Conservation (phyloP, 2,888 invertebrate genomes). For the Clusia tigrina region DNA sequence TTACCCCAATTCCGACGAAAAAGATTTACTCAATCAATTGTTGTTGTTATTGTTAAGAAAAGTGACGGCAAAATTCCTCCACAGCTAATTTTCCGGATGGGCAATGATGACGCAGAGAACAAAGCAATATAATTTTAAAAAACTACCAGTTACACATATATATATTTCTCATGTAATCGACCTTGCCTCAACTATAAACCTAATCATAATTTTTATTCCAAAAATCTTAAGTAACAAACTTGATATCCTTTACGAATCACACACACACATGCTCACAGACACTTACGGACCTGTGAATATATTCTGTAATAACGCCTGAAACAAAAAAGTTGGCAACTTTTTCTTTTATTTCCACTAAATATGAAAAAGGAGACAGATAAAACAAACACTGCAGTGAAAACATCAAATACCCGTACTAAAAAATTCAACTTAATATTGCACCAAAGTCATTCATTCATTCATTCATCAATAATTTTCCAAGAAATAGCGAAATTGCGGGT, state of each 20-base stretch:
- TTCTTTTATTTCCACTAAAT: constrained; percentile 23
- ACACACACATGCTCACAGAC: neutral
- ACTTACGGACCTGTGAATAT: constrained; percentile 32
- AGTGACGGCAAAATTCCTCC: no score
- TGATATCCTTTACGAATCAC: constrained; percentile 3
- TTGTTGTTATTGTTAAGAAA: no score
- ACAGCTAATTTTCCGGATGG: no score
- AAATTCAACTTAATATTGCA: neutral
- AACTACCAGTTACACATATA: no score
- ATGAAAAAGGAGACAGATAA: constrained; percentile 27
- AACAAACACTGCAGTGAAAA: constrained; percentile 35
- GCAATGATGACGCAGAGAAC: no score
- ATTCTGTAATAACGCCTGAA: no score
- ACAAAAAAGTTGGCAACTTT: constrained; percentile 31
- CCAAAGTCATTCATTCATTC: constrained; percentile 40
- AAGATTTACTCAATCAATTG: no score
- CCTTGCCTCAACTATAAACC: no score
- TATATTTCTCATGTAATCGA: no score
- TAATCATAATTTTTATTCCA: neutral
- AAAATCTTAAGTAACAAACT: neutral
- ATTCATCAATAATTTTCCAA: constrained; percentile 56
- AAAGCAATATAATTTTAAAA: no score
- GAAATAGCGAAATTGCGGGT: constrained; percentile 64
- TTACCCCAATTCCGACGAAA: no score
- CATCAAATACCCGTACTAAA: constrained; percentile 12